Evolutionary conservation across 2,113 vertebrate genomes (phyloP).

Genomic region (Chloropsis hardwickii): DNA sequence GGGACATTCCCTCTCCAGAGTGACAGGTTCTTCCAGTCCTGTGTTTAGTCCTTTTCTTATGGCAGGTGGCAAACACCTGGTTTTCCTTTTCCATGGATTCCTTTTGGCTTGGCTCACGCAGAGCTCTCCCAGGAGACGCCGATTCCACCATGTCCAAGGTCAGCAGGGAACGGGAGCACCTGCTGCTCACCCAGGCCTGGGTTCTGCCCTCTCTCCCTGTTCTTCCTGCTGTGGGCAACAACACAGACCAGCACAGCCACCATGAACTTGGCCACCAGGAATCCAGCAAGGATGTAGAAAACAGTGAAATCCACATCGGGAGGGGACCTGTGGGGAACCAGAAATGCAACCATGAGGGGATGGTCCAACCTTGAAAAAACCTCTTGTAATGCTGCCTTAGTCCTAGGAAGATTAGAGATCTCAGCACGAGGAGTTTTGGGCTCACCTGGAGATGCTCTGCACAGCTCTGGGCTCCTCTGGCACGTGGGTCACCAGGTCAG

Average conservation of each 20-base stretch:
- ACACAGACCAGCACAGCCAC: constrained; percentile 40
- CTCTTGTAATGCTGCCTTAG: not conserved
- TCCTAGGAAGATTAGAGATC: not conserved
- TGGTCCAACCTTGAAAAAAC: not conserved
- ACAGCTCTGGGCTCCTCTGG: constrained; percentile 44
- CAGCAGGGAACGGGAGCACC: constrained; percentile 11
- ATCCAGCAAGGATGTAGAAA: constrained; percentile 37
- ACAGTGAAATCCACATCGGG: not conserved
- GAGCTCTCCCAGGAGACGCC: not conserved
- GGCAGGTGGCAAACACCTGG: not conserved
- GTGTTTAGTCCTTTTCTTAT: not conserved
- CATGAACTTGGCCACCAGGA: constrained; percentile 61
- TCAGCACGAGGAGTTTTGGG: not conserved
- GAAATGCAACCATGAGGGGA: not conserved
- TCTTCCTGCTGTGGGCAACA: not conserved
- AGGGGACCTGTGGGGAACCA: constrained; percentile 18
- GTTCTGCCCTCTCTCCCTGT: not conserved
- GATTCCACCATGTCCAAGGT: accelerated
- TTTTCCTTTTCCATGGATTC: not conserved
- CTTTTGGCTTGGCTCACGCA: not conserved
- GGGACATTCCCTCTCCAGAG: not conserved
- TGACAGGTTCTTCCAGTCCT: not conserved
- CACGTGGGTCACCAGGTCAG: not conserved
- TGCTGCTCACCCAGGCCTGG: not conserved
- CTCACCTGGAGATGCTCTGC: constrained; percentile 73